Evolutionary conservation across 2,113 vertebrate species (phyloP).

Genomic region (Nerophis ophidion): DNA sequence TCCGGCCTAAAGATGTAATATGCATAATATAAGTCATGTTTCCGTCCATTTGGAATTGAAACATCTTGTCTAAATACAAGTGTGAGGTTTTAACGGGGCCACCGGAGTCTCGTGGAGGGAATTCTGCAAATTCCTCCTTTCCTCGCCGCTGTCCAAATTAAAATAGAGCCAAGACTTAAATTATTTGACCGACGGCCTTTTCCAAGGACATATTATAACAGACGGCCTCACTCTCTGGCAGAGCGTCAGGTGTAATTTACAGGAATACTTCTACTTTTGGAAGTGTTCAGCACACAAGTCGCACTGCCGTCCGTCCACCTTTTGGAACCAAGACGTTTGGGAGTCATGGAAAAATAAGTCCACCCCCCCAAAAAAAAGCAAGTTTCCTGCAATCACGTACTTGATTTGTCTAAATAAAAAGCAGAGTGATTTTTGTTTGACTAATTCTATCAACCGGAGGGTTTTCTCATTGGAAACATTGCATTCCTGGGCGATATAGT

Average conservation of each 20-base stretch:
- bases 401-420: constrained; percentile 55
- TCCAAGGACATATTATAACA: constrained; percentile 40
- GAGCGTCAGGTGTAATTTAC: constrained; percentile 32
- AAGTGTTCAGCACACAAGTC: constrained; percentile 21
- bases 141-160: constrained; percentile 14
- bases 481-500: constrained; percentile 21
- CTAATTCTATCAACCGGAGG: constrained; percentile 51
- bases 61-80: too few species aligned
- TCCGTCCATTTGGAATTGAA: too few species aligned
- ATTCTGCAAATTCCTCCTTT: constrained; percentile 9
- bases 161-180: constrained; percentile 27
- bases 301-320: constrained; percentile 33
- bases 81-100: background rate
- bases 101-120: constrained; percentile 1
- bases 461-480: constrained; percentile 47
- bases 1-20: too few species aligned
- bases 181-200: constrained; percentile 30
- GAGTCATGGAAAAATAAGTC: constrained; percentile 54
- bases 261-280: constrained; percentile 30
- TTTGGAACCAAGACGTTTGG: constrained; percentile 31
- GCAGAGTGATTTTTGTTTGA: constrained; percentile 51
- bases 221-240: constrained; percentile 12
- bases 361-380: constrained; percentile 12
- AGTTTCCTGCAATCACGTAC: constrained; percentile 55
- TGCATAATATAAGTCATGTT: too few species aligned